Evolutionary conservation across 1,140 invertebrate species (phyloP).

Genomic region (Drosophila grimshawi): DNA sequence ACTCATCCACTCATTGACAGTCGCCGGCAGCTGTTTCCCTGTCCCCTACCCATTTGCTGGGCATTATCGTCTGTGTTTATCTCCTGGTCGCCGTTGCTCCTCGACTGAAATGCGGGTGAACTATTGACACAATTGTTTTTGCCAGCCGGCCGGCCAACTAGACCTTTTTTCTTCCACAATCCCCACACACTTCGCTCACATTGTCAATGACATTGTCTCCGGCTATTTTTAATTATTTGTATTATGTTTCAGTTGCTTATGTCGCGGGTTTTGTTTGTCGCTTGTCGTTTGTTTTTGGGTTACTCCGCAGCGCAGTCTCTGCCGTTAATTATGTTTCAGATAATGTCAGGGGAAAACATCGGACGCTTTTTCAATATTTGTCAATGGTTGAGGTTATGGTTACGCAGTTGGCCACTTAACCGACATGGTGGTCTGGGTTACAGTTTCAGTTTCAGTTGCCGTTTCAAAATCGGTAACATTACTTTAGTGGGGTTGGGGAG

Average conservation of each 20-base stretch:
- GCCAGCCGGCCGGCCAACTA: conserved; percentile 43
- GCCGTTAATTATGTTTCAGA: conserved; percentile 57
- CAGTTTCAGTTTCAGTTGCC: conserved; percentile 7
- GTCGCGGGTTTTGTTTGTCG: conserved; percentile 49
- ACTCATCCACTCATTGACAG: conserved; percentile 63
- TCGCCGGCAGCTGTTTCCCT: conserved; percentile 67
- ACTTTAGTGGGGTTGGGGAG: conserved; percentile 4
- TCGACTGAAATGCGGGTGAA: conserved; percentile 67
- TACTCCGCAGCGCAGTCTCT: conserved; percentile 18
- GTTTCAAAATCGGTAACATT: conserved; percentile 22
- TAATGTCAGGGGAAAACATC: conserved; percentile 47
- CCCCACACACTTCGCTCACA: not conserved
- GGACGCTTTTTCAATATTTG: conserved; percentile 73
- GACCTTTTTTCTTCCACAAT: conserved; percentile 26
- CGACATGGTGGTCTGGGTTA: conserved; percentile 64
- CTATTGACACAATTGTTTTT: conserved; percentile 82
- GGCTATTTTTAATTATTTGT: conserved; percentile 81
- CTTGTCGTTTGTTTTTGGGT: conserved; percentile 43
- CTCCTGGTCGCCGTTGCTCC: conserved; percentile 33
- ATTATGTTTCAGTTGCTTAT: conserved; percentile 76
- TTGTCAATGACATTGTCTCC: conserved; percentile 20
- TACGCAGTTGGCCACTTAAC: conserved; percentile 58
- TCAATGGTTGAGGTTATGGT: conserved; percentile 37
- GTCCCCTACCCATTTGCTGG: not conserved
- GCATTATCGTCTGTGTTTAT: conserved; percentile 75